These are phyloP conservation scores for Lagothrix lagotricha DNA, from an alignment of 2,797 vertebrate genomes.

Conservation along the genomic window DNA sequence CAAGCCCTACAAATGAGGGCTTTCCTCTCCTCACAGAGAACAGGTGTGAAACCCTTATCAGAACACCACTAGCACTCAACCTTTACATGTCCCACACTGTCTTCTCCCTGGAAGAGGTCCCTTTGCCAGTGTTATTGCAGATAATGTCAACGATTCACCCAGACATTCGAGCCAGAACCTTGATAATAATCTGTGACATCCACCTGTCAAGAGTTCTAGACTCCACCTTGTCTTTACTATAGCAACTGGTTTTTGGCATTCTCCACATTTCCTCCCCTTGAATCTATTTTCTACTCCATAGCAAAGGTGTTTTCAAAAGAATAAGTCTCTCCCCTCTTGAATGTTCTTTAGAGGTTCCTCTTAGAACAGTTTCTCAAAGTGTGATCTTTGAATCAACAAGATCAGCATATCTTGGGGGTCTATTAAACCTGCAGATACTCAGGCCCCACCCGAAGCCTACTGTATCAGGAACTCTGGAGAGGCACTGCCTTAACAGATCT, in stretches of 20 bases:
- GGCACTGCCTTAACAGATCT: neutral
- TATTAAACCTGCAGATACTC: neutral
- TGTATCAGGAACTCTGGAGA: neutral
- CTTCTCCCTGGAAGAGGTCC: neutral
- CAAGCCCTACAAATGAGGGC: neutral
- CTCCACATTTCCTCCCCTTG: neutral
- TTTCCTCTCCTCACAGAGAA: neutral
- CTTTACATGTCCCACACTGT: neutral
- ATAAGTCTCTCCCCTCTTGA: neutral
- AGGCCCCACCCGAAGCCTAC: neutral
- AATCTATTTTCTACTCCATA: neutral
- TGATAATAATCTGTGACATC: neutral
- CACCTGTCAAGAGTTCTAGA: neutral
- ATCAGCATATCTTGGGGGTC: neutral
- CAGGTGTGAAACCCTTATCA: neutral
- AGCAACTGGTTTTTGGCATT: neutral
- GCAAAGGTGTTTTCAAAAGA: neutral
- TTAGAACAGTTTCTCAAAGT: neutral
- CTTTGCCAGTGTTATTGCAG: neutral
- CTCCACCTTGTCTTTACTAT: fast-evolving
- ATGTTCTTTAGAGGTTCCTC: neutral
- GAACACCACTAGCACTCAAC: neutral
- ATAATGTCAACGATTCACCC: neutral
- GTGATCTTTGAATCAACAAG: neutral
- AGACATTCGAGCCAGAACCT: neutral